These are phyloP conservation scores for Megaceryle alcyon DNA, from an alignment of 2,797 vertebrate species.

Conservation along the genomic window DNA sequence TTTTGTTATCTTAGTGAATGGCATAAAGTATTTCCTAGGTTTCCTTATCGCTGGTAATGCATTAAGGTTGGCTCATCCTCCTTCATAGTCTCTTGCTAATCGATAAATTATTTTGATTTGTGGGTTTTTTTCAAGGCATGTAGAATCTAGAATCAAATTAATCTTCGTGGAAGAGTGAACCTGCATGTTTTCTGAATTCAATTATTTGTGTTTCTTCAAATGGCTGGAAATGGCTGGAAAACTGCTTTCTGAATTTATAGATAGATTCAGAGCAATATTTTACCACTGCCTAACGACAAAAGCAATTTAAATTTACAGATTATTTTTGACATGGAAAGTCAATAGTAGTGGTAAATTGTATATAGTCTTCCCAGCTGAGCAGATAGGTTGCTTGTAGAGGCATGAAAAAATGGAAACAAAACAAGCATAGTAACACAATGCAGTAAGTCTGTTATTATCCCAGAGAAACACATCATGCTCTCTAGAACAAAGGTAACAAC, in stretches of 20 bases:
- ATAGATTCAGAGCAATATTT: neutral
- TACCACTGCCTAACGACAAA: neutral
- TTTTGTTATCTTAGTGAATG: slow-evolving; percentile 31
- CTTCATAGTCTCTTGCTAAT: slow-evolving; percentile 16
- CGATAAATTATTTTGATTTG: slow-evolving; percentile 36
- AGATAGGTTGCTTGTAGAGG: neutral
- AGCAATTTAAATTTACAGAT: neutral
- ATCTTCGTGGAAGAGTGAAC: slow-evolving; percentile 11
- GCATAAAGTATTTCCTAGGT: neutral
- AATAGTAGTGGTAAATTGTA: neutral
- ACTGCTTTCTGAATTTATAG: neutral
- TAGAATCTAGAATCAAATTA: neutral
- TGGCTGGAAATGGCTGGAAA: neutral
- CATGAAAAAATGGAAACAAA: neutral
- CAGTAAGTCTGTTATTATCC: neutral
- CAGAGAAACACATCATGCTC: neutral
- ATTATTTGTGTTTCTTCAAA: neutral
- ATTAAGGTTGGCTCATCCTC: neutral
- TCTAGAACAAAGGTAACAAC: neutral
- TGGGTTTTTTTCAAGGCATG: neutral
- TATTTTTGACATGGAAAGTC: neutral
- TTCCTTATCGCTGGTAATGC: slow-evolving; percentile 31
- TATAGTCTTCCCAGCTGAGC: neutral
- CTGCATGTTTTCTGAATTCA: neutral
- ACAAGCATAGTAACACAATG: neutral